Conservation (phyloP, 2,888 invertebrate species). For the Melinaea menophilus region DNA sequence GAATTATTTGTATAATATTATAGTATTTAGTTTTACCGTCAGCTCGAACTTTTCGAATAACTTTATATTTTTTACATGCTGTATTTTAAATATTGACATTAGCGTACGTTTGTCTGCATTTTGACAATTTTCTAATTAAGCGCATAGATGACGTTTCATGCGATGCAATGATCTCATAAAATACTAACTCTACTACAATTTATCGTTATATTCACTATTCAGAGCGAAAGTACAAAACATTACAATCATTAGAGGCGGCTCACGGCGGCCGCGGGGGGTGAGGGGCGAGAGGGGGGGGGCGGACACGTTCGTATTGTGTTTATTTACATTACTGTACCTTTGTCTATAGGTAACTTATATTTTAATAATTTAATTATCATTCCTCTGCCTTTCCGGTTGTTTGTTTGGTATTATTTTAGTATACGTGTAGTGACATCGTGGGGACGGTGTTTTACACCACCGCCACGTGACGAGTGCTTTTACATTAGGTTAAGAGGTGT, state of each 20-base stretch:
- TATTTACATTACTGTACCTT: slow-evolving; percentile 72
- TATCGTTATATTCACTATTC: slow-evolving; percentile 49
- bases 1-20: slow-evolving; percentile 68
- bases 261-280: slow-evolving; percentile 29
- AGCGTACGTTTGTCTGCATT: slow-evolving; percentile 67
- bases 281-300: slow-evolving; percentile 25
- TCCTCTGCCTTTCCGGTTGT: slow-evolving; percentile 59
- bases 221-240: slow-evolving; percentile 73
- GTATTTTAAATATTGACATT: slow-evolving; percentile 63
- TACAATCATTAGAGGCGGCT: slow-evolving; percentile 33
- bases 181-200: slow-evolving; percentile 71
- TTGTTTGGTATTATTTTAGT: slow-evolving; percentile 58
- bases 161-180: slow-evolving; percentile 76
- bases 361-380: slow-evolving; percentile 62
- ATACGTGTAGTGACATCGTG: slow-evolving; percentile 42
- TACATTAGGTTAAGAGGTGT: slow-evolving; percentile 76
- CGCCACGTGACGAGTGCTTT: slow-evolving; percentile 64
- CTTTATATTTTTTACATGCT: slow-evolving; percentile 54
- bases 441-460: slow-evolving; percentile 51
- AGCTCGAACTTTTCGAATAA: slow-evolving; percentile 51
- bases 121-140: slow-evolving; percentile 72
- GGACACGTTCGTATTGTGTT: slow-evolving; percentile 51
- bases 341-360: slow-evolving; percentile 66
- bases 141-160: slow-evolving; percentile 62
- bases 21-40: slow-evolving; percentile 61